phyloP scores from a whole-genome alignment of 2,113 vertebrate genomes.

The Mionectes macconnelli region DNA sequence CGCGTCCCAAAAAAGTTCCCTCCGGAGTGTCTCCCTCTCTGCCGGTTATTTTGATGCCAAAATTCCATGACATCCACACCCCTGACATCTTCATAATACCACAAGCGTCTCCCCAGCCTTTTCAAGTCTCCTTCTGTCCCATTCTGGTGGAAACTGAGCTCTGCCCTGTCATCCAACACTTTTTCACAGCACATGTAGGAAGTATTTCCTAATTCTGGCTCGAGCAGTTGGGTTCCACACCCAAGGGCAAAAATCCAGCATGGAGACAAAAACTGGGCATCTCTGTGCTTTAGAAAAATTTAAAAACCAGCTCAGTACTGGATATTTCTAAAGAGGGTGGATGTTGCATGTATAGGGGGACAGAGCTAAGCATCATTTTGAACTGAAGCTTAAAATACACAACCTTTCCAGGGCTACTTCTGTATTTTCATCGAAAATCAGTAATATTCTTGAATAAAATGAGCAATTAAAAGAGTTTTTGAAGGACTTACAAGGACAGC shows the following conservation, averaged over 20 bases:
- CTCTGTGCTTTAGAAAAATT: not conserved
- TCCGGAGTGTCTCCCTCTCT: not conserved
- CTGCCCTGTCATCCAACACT: not conserved
- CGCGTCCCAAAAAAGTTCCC: not conserved
- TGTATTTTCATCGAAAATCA: not conserved
- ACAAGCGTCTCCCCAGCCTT: fast-evolving
- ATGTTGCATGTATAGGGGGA: not conserved
- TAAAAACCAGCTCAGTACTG: not conserved
- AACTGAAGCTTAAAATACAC: not conserved
- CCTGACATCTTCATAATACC: not conserved
- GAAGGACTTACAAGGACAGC: not conserved
- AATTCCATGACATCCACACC: not conserved
- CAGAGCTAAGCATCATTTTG: not conserved
- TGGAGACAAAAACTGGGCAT: not conserved
- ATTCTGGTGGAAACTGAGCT: not conserved
- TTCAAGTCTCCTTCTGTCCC: not conserved
- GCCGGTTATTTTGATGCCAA: not conserved
- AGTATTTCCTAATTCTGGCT: not conserved
- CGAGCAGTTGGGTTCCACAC: not conserved
- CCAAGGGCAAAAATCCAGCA: not conserved
- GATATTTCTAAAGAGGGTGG: fast-evolving
- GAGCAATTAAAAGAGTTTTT: fast-evolving
- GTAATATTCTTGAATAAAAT: not conserved
- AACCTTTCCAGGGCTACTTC: not conserved
- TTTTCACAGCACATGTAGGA: not conserved